Conservation (phyloP, 2,113 vertebrate species). For the Lichenostomus cassidix region DNA sequence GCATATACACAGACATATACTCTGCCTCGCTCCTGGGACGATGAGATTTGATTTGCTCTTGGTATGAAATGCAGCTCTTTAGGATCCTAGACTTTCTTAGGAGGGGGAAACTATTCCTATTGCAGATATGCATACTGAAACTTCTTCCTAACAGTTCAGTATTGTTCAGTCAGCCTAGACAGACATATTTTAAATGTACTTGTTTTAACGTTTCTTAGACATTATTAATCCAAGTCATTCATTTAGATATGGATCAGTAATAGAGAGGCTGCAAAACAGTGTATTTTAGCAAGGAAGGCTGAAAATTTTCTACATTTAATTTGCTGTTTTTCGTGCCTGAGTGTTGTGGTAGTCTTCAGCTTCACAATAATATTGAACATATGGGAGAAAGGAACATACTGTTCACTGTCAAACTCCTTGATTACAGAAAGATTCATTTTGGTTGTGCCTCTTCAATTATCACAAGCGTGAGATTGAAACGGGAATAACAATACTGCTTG, state of each 20-base stretch:
- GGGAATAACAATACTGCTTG: not conserved
- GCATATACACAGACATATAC: fast-evolving
- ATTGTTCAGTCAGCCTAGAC: not conserved
- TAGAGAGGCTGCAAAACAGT: not conserved
- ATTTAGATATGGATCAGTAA: not conserved
- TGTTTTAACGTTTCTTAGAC: not conserved
- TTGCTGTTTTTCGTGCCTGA: not conserved
- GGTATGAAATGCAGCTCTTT: not conserved
- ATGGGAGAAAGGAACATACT: not conserved
- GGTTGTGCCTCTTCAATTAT: not conserved
- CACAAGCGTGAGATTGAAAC: not conserved
- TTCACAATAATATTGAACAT: not conserved
- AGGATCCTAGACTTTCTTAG: not conserved
- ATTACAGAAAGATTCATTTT: not conserved
- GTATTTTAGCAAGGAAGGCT: not conserved
- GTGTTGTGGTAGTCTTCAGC: not conserved
- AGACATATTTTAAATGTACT: not conserved
- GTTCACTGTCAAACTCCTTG: not conserved
- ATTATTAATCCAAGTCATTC: not conserved
- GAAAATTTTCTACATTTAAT: not conserved
- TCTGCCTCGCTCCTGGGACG: not conserved
- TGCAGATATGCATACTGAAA: fast-evolving
- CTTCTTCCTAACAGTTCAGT: not conserved
- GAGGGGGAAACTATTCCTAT: not conserved
- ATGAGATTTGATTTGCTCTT: not conserved